These are phyloP conservation scores for Achlya flavicornis DNA, from an alignment of 2,888 invertebrate genomes.

Conservation along the genomic window DNA sequence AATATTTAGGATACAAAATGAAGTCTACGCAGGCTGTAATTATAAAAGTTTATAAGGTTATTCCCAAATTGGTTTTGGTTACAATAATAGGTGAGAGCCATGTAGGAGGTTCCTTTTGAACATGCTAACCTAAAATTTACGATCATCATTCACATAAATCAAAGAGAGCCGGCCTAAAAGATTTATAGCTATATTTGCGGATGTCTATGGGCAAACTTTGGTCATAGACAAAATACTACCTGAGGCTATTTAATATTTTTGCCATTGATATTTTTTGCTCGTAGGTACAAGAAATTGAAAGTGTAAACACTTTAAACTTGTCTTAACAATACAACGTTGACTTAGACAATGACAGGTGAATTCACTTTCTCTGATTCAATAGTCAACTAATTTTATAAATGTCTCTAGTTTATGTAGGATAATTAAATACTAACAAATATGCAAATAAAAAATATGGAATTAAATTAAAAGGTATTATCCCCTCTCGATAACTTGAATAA, in stretches of 20 bases:
- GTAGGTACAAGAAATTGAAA: slow-evolving; percentile 54
- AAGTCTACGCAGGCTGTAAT: slow-evolving; percentile 1
- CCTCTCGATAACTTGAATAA: slow-evolving; percentile 10
- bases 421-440: not conserved
- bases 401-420: too few relatives aligned
- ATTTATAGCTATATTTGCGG: slow-evolving; percentile 74
- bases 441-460: too few relatives aligned
- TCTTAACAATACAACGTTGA: not conserved
- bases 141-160: slow-evolving; percentile 84
- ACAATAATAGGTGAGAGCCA: slow-evolving; percentile 62
- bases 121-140: slow-evolving; percentile 81
- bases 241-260: slow-evolving; percentile 49
- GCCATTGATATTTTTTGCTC: slow-evolving; percentile 60
- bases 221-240: slow-evolving; percentile 54
- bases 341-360: not conserved
- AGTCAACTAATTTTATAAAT: too few relatives aligned
- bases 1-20: not conserved
- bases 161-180: slow-evolving; percentile 74
- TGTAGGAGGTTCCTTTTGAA: slow-evolving; percentile 48
- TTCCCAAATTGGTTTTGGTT: slow-evolving; percentile 42
- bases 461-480: not conserved
- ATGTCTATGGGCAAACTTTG: slow-evolving; percentile 61
- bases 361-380: not conserved
- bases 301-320: slow-evolving; percentile 40
- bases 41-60: slow-evolving; percentile 21